Evolutionary conservation across 2,888 invertebrate species (phyloP), one percentile per base, ranked within the genome.

Genomic region (Sicus ferrugineus): DNA sequence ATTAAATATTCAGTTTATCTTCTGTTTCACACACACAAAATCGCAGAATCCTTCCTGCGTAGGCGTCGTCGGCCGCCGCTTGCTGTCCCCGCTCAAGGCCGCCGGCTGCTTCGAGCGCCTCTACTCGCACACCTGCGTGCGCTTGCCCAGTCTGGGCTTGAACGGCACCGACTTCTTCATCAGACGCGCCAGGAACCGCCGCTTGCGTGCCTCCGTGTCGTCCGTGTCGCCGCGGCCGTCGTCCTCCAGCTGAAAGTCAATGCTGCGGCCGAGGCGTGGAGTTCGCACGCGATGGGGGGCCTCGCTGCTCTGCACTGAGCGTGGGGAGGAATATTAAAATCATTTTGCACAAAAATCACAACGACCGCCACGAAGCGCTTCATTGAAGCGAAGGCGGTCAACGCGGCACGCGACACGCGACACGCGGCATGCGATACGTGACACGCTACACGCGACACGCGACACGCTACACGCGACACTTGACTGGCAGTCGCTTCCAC

Each of bases 181-280:
- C 74, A 87, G 76, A 75, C 86, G 83, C 70, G 87, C 86, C 67
- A 86, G 83, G 76, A 87, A 87, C 72, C 87, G 87, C 63, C 86
- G 85, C 67, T 74, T 73, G 70, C 68, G 70, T 66, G 19, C 48
- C 56, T 54, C 30, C 31, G 38, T 58, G 19, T 68, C 67, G 50
- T 50, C 68, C 56, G 31, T 65, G 28, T 64, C 70, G 50, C 31
- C 72, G 28, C 52, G 71, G 58, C 52, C 64, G 61, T 75, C 78
- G 58, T 77, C 65, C 68, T 79, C 72, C 74, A 77, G 77, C 73
- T 79, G 81, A 75, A 82, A 80, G 77, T 83, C 83, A 74, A 83
- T 79, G 77, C 86, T 87, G 73, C 87, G 84, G 56, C 88, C 88
- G 70, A 88, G 81, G 74, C 88, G 84, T 71, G 88, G 87, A 67